Evolutionary conservation across 2,797 vertebrate species (phyloP), one percentile per base, ranked within the genome.

Genomic region (Cossypha polioptera): DNA sequence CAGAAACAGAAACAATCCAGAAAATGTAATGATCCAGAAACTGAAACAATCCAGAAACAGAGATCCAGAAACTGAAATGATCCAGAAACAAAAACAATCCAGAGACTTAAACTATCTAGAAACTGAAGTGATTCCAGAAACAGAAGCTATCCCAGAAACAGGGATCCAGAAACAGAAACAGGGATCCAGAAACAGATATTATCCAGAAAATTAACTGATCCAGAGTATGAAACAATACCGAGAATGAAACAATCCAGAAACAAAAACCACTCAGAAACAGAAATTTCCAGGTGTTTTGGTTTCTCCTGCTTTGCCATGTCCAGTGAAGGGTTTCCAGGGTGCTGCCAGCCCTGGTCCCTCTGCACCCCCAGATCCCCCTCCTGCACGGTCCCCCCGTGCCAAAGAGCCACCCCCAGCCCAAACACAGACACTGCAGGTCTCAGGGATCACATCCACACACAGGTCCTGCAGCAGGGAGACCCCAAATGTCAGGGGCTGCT

Each of bases 391-490:
- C 68, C 86, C 75, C 33, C 67, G 28, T 40, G 61, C 54, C 75
- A 35, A 47, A 74, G 92, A 86, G 91, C 65, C 69, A 53, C 17
- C 76, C 53, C 88, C 47, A 8, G 33, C 13, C 24, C 48, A 91
- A 83, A 17, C 33, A 68, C 82, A 85, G 96, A 91, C 89, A 84
- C 1, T 6, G 35, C 92, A 88, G 90, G 76, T 79, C 95, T 95
- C 94, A 9, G 31, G 88, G 94, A 90, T 94, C 31, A 2, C 61
- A 69, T 95, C 90, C 97, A 84, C 36, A 7, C 92, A 9, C 78
- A 90, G 94, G 57, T 95, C 94, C 95, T 96, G 94, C 55, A 59
- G 92, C 73, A 82, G 28, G 73, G 96, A 96, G 91, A 96, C 89
- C 53, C 95, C 96, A 85, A 87, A 81, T 20, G 94, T 83, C 43